phyloP scores from a whole-genome alignment of 2,797 vertebrate species.

The Myiotriccus ornatus region DNA sequence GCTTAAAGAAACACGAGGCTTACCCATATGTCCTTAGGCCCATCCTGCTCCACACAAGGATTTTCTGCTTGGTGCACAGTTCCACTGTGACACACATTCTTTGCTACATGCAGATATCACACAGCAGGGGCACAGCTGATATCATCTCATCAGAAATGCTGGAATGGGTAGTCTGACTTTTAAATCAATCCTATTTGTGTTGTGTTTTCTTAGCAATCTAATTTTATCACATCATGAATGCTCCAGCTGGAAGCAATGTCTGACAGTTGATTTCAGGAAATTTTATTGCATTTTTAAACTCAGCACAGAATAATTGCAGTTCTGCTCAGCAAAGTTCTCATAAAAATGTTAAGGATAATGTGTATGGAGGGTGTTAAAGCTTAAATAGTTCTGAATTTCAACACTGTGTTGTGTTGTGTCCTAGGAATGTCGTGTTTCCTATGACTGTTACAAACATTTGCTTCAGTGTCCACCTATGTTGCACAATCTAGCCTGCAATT shows the following conservation, averaged over 20 bases:
- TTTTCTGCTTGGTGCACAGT: background rate
- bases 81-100: background rate
- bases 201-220: slow-evolving; percentile 66
- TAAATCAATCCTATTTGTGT: slow-evolving; percentile 59
- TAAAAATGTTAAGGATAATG: slow-evolving; percentile 29
- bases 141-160: slow-evolving; percentile 22
- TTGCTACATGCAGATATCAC: background rate
- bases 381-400: background rate
- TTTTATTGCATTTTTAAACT: slow-evolving; percentile 65
- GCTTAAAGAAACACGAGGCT: background rate
- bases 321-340: slow-evolving; percentile 3
- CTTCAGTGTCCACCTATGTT: background rate
- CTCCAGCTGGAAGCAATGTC: slow-evolving; percentile 64
- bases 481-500: background rate
- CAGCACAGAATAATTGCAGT: slow-evolving; percentile 10
- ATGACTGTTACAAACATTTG: background rate
- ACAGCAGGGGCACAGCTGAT: slow-evolving; percentile 33
- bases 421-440: background rate
- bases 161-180: slow-evolving; percentile 64
- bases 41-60: background rate
- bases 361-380: background rate
- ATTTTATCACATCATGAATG: slow-evolving; percentile 61
- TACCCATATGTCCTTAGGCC: background rate
- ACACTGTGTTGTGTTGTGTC: background rate
- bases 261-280: slow-evolving; percentile 57